Evolutionary conservation across 2,113 vertebrate species (phyloP), one percentile per base, ranked within the genome.

Genomic region (Catharus minimus): DNA sequence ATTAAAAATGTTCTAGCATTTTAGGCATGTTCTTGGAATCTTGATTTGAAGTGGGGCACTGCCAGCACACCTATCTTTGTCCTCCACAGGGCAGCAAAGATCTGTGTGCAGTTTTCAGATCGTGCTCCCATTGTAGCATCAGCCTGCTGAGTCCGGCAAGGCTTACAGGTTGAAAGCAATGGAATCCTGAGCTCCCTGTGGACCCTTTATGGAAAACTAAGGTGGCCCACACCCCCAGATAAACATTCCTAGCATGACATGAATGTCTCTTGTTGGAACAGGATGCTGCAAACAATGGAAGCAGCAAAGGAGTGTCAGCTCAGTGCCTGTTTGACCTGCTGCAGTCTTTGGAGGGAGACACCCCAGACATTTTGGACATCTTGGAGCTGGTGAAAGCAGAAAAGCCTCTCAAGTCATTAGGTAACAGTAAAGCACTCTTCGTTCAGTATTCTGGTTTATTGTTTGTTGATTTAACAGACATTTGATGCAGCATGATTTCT

Each of bases 261-360:
- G 0, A 23, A 58, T 88, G 67, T 66, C n/a, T 94, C 27, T 90
- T 58, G 16, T 93, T 87, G 86, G 56, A 80, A 39, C 86, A 98
- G 98, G 98, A 98, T 91, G 96, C 78, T 94, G 93, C 98, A 72
- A 99, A 97, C 68, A 98, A 97, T 1, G 98, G 98, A 36, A 94
- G 98, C 76, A 97, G 97, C 61, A 99, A 99, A 97, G 99, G 99
- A 4, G 99, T 99, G 84, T 99, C 99, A 3, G 98, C 99, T 52
- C 99, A 99, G 96, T 99, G 99, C 96, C 97, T 99, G 21, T 99
- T 99, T 87, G 99, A 99, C 95, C 97, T 99, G 90, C 97, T 99
- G 67, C 98, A 99, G 65, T 99, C 99, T 56, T 97, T 99, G 90
- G 99, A 99, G 89, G 98, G 98, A 39, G 99, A 99, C 75, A 99